Conservation (phyloP, 2,888 invertebrate species). For the Cremastinae sp. region DNA sequence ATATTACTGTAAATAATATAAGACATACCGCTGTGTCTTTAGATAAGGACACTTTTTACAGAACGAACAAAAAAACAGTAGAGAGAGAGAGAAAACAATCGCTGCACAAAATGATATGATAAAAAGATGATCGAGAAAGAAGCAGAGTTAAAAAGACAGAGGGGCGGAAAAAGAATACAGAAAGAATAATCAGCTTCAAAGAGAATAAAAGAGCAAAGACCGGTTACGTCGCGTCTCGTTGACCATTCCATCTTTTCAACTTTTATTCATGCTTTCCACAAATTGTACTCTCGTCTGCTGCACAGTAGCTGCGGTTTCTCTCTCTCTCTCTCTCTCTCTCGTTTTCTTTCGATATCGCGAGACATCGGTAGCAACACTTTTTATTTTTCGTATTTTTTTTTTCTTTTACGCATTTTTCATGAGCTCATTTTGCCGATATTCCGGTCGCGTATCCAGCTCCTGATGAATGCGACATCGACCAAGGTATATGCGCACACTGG, state of each 20-base stretch:
- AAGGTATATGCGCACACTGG: slow-evolving; percentile 16
- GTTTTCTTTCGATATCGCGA: slow-evolving; percentile 15
- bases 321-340: slow-evolving; percentile 1
- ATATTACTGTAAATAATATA: too few relatives aligned
- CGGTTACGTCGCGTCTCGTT: slow-evolving; percentile 65
- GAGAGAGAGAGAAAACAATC: slow-evolving; percentile 25
- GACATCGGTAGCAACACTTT: too few relatives aligned
- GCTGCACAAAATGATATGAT: too few relatives aligned
- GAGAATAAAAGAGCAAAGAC: slow-evolving; percentile 50
- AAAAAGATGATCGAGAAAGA: slow-evolving; percentile 39
- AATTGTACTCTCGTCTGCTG: slow-evolving; percentile 57
- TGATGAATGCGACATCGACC: slow-evolving; percentile 34
- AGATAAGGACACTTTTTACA: too few relatives aligned
- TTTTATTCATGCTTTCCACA: slow-evolving; percentile 66
- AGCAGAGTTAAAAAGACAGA: slow-evolving; percentile 17
- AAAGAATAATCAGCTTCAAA: slow-evolving; percentile 23
- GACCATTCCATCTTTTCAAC: slow-evolving; percentile 63
- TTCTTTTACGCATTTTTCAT: slow-evolving; percentile 32
- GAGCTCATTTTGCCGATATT: slow-evolving; percentile 52
- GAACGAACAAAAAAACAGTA: slow-evolving; percentile 10
- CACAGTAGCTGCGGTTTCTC: slow-evolving; percentile 44
- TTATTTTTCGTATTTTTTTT: slow-evolving; percentile 10
- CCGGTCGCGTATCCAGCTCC: slow-evolving; percentile 56
- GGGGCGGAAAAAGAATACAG: slow-evolving; percentile 14
- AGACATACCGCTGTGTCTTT: too few relatives aligned